Conservation (phyloP, 2,113 vertebrate genomes). For the Pangasianodon hypophthalmus region DNA sequence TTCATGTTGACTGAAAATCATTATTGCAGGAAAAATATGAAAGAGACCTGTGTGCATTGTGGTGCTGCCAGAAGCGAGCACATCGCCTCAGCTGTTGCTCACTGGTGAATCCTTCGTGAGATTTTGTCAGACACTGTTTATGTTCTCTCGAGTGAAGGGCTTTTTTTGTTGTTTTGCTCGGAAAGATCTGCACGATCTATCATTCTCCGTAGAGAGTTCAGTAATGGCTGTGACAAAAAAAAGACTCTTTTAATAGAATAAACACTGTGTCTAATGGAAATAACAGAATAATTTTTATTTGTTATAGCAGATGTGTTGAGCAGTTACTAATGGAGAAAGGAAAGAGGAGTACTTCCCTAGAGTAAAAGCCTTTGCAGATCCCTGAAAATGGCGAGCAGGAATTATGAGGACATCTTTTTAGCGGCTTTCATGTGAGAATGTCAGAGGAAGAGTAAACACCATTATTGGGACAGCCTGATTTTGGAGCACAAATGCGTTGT, state of each 20-base stretch:
- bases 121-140: conserved; percentile 31
- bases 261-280: conserved; percentile 13
- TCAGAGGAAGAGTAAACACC: background rate
- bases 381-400: background rate
- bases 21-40: conserved; percentile 24
- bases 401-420: background rate
- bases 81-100: conserved; percentile 16
- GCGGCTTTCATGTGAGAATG: background rate
- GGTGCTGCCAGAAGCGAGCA: conserved; percentile 13
- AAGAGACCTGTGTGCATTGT: background rate
- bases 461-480: background rate
- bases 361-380: background rate
- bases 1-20: conserved; percentile 31
- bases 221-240: conserved; percentile 14
- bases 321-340: background rate
- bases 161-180: conserved; percentile 31
- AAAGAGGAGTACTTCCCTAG: background rate
- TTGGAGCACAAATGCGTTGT: background rate
- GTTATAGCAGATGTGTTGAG: background rate
- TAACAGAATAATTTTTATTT: conserved; percentile 2
- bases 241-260: conserved; percentile 3
- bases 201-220: background rate
- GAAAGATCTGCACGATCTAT: conserved; percentile 25
- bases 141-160: conserved; percentile 22
- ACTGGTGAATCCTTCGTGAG: conserved; percentile 34